phyloP scores from a whole-genome alignment of 2,888 invertebrate species.

The Dolichomitus sp. region DNA sequence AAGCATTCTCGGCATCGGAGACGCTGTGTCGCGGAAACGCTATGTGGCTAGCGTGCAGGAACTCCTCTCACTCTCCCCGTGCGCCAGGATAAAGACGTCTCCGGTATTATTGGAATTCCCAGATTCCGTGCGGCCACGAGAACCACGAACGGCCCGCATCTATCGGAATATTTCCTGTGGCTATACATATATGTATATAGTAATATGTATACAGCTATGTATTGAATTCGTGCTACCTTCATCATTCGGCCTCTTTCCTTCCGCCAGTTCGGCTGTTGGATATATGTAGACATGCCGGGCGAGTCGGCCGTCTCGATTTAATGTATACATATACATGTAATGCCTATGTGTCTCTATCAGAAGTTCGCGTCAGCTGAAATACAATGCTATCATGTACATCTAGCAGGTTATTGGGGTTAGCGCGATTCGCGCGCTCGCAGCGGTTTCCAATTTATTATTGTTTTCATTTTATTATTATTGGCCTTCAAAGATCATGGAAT shows the following conservation, averaged over 20 bases:
- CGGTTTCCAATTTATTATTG: too few relatives aligned
- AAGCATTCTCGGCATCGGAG: constrained; percentile 28
- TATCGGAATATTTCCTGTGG: constrained; percentile 28
- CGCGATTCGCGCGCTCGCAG: too few relatives aligned
- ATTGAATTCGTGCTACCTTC: constrained; percentile 6
- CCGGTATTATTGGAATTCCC: constrained; percentile 52
- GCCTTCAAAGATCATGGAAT: too few relatives aligned
- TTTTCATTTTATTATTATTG: too few relatives aligned
- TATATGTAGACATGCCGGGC: not conserved
- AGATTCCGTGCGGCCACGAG: constrained; percentile 40
- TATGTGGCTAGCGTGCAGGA: constrained; percentile 12
- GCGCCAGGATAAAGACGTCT: constrained; percentile 41
- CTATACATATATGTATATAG: constrained; percentile 3
- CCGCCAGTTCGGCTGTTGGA: not conserved
- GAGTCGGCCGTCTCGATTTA: constrained; percentile 15
- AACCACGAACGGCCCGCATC: constrained; percentile 29
- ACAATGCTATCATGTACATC: not conserved
- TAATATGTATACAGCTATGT: not conserved
- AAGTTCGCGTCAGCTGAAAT: constrained; percentile 28
- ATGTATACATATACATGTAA: not conserved
- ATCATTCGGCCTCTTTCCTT: constrained; percentile 6
- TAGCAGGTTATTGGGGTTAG: too few relatives aligned
- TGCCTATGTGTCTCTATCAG: constrained; percentile 12
- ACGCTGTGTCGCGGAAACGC: constrained; percentile 19
- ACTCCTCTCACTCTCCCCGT: not conserved